Percentiles rank a stretch among this genome's conserved stretches.
Evolutionary conservation across 1,140 invertebrate genomes (phyloP).

Genomic region (Drosophila truncata): DNA sequence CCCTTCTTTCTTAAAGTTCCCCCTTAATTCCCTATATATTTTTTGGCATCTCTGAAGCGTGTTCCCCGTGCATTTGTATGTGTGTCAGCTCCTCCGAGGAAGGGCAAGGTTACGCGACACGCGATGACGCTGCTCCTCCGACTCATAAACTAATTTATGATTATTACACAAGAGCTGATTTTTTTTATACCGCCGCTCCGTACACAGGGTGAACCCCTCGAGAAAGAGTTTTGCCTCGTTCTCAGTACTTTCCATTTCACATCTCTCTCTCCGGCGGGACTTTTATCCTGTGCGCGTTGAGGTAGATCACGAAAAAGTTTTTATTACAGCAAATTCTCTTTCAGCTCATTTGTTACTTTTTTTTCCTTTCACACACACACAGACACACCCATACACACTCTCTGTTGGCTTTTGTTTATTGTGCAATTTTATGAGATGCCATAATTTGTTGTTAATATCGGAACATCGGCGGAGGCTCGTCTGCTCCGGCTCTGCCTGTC

Average conservation of each 20-base stretch:
- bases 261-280: conserved; percentile 33
- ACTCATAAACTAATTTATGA: conserved; percentile 85
- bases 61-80: conserved; percentile 24
- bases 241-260: conserved; percentile 66
- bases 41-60: conserved; percentile 4
- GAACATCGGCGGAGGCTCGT: conserved; percentile 59
- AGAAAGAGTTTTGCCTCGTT: conserved; percentile 33
- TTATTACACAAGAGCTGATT: conserved; percentile 83
- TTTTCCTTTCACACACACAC: conserved; percentile 1
- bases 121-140: conserved; percentile 60
- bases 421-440: conserved; percentile 78
- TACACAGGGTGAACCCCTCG: conserved; percentile 23
- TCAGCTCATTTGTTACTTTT: conserved; percentile 70
- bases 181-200: conserved; percentile 68
- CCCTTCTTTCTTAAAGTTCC: neutral
- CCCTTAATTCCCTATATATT: neutral
- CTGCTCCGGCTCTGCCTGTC: conserved; percentile 19
- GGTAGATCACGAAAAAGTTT: conserved; percentile 82
- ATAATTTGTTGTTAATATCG: conserved; percentile 83
- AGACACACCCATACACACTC: conserved; percentile 6
- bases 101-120: conserved; percentile 81
- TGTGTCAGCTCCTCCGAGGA: conserved; percentile 28
- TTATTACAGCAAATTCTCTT: conserved; percentile 74
- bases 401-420: conserved; percentile 69
- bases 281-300: conserved; percentile 63